These are phyloP conservation scores for Okamejei kenojei DNA, from an alignment of 2,797 vertebrate species.

Conservation along the genomic window DNA sequence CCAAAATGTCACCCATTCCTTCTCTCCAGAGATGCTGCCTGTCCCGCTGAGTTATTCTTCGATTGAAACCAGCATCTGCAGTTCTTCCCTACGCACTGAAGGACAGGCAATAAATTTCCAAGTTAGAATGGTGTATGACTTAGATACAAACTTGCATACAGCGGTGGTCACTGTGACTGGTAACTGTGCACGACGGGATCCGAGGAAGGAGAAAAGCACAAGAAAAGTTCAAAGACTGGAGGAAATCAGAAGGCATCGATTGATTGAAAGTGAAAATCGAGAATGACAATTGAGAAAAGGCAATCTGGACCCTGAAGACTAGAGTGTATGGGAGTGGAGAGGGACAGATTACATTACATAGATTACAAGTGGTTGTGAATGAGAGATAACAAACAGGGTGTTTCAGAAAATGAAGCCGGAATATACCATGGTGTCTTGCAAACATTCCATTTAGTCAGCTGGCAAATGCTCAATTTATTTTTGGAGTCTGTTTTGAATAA, in stretches of 20 bases:
- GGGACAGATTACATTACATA: background rate
- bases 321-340: background rate
- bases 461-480: too few relatives aligned
- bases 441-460: too few relatives aligned
- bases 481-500: too few relatives aligned
- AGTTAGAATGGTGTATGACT: too few relatives aligned
- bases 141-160: too few relatives aligned
- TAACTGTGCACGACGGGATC: background rate
- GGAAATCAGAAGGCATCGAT: background rate
- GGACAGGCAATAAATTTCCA: too few relatives aligned
- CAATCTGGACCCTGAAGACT: background rate
- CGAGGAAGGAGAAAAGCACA: background rate
- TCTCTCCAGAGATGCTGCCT: too few relatives aligned
- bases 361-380: background rate
- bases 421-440: background rate
- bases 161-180: too few relatives aligned
- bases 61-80: too few relatives aligned
- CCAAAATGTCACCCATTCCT: too few relatives aligned
- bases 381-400: background rate
- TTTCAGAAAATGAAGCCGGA: background rate
- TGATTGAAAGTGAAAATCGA: background rate
- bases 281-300: background rate
- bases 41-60: too few relatives aligned
- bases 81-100: too few relatives aligned
- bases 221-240: background rate